Percentiles rank a stretch among this genome's conserved stretches.
Conservation (phyloP, 2,888 invertebrate species). For the Rhogogaster chlorosoma region DNA sequence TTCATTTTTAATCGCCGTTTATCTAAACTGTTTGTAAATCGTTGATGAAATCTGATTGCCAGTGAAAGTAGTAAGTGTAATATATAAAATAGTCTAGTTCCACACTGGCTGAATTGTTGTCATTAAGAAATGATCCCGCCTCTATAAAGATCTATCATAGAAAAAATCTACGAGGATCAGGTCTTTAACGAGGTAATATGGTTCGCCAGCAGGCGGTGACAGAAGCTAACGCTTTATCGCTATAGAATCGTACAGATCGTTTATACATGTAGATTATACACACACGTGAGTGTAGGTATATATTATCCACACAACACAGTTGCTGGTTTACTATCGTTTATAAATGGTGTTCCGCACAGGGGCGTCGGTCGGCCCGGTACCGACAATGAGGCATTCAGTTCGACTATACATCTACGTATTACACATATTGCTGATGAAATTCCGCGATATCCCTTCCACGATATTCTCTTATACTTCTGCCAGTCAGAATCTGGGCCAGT, state of each 20-base stretch:
- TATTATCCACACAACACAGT: conserved; percentile 31
- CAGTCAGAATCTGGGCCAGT: conserved; percentile 65
- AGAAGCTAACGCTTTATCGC: conserved; percentile 40
- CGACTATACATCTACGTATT: conserved; percentile 22
- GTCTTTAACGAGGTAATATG: conserved; percentile 47
- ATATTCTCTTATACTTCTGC: conserved; percentile 54
- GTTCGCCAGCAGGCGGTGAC: conserved; percentile 42
- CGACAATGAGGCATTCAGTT: conserved; percentile 57
- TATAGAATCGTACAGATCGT: conserved; percentile 9
- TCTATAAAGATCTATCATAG: background rate
- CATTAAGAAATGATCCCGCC: conserved; percentile 21
- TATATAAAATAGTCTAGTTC: background rate
- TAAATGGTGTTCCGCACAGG: conserved; percentile 27
- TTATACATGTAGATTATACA: background rate
- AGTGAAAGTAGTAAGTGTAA: conserved; percentile 38
- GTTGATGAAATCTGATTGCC: conserved; percentile 13
- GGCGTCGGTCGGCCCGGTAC: conserved; percentile 44
- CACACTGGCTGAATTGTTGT: background rate
- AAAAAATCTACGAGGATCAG: conserved; percentile 1
- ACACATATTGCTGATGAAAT: conserved; percentile 63
- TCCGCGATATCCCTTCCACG: conserved; percentile 61
- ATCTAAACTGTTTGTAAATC: background rate
- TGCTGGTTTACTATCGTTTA: conserved; percentile 24
- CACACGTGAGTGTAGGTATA: background rate
- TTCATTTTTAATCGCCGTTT: background rate